Evolutionary conservation across 2,797 vertebrate species (phyloP), one percentile per base, ranked within the genome.

Genomic region (Acipenser transmontanus): DNA sequence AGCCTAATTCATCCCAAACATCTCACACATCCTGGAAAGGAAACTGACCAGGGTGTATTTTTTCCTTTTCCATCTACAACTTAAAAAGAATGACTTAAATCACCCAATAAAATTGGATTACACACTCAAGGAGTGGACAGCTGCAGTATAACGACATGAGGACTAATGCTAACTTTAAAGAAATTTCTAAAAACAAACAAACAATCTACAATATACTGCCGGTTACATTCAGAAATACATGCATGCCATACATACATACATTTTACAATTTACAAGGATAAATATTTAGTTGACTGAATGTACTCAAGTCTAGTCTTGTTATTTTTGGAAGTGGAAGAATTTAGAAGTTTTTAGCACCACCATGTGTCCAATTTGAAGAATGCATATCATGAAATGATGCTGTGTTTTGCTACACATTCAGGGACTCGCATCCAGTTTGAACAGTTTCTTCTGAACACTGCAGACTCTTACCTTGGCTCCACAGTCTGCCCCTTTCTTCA

Each of bases 401-500:
- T 11, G 8, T 12, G 11, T 12, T 17, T 50, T 67, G 8, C 8
- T 47, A 10, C 57, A 6, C 11, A 6, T 11, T 14, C 13, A 47
- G 14, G 12, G 8, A 50, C 52, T 14, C 1, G 7, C 34, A 2
- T n/a, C 10, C 11, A 9, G 8, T 54, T 9, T 54, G n/a, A 54
- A 47, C 11, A 6, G 7, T 17, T 50, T 67, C 11, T 13, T 47
- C 10, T 47, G 1, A 9, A 1, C 17, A 10, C 47, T 14, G 50
- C 57, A 54, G 8, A 56, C 14, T 1, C 76, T 77, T 79, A 99
- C 97, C 97, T 99, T 99, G 49, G 95, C 95, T 47, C 97, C 97
- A 47, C 97, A 99, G 72, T 99, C 96, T 0, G 95, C 97, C 80
- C 88, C 91, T 70, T 96, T 98, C 80, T 88, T 85, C 75, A 95